Conservation (phyloP, 2,888 invertebrate species). For the Ceriagrion tenellum region DNA sequence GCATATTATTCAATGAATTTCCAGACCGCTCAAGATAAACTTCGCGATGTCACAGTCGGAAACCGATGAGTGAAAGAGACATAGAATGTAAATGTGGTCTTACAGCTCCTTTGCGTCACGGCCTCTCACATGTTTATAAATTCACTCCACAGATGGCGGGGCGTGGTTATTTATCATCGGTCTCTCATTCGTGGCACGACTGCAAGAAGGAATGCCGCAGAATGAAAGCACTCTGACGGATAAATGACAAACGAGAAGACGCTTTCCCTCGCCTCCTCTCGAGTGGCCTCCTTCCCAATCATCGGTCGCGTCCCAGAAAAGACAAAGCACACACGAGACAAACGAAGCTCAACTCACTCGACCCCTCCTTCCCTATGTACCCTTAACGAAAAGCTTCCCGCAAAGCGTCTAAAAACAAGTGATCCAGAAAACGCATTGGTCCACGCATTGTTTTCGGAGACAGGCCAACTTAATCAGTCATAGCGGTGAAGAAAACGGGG, state of each 20-base stretch:
- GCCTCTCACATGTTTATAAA: neutral
- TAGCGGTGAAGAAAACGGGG: no score
- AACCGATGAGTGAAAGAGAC: no score
- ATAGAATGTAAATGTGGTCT: no score
- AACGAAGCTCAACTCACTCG: neutral
- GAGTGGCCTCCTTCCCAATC: neutral
- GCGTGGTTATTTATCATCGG: neutral
- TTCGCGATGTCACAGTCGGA: no score
- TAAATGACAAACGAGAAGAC: neutral
- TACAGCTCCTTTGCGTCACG: neutral
- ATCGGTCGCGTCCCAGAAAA: neutral
- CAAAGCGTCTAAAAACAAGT: neutral
- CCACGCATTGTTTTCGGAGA: neutral
- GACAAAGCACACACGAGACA: neutral
- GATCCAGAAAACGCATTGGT: neutral
- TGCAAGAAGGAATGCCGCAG: neutral
- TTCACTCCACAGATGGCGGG: neutral
- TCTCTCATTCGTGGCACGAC: neutral
- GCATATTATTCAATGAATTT: no score
- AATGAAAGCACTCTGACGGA: neutral
- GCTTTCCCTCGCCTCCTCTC: neutral
- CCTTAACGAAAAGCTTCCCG: neutral
- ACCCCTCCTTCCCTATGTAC: neutral
- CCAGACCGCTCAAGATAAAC: no score
- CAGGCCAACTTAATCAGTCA: neutral